These are phyloP conservation scores for Drosophila busckii DNA, from an alignment of 1,140 invertebrate genomes.

Conservation along the genomic window DNA sequence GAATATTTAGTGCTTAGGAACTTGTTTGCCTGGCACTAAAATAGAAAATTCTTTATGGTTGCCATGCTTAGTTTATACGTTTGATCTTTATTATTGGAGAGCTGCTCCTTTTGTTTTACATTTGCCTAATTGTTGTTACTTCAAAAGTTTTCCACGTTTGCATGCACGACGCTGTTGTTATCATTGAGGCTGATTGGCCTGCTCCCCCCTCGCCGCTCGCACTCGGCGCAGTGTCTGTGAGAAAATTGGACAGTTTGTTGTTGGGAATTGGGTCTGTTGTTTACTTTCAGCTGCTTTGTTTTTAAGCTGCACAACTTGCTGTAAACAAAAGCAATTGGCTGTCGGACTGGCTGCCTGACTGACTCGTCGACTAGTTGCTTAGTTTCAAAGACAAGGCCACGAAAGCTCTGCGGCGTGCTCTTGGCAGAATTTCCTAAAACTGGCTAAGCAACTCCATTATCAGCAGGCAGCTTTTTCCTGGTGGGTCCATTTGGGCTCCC, in stretches of 20 bases:
- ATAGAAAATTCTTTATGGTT: too few species aligned
- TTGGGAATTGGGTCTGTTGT: constrained; percentile 70
- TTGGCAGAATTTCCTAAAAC: constrained; percentile 45
- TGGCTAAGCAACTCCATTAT: constrained; percentile 42
- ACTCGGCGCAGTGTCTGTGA: constrained; percentile 29
- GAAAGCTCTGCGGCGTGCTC: constrained; percentile 13
- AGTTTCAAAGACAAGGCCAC: constrained; percentile 53
- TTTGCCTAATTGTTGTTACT: constrained; percentile 42
- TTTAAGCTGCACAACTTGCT: constrained; percentile 19
- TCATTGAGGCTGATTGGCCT: constrained; percentile 12
- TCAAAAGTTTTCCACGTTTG: constrained; percentile 49
- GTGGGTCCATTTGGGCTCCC: neutral
- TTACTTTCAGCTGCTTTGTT: constrained; percentile 64
- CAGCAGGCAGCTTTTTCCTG: neutral
- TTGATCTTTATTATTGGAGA: neutral
- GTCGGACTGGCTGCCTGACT: constrained; percentile 3
- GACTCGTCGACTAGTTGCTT: too few species aligned
- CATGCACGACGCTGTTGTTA: constrained; percentile 40
- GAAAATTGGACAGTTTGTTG: constrained; percentile 59
- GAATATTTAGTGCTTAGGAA: too few species aligned
- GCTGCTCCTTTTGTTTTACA: constrained; percentile 4
- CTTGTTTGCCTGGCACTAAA: too few species aligned
- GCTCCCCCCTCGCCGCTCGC: neutral
- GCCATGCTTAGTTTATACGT: neutral
- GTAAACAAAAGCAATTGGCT: constrained; percentile 32